A percentile compares a stretch with the other conserved stretches of the same genome.
Evolutionary conservation across 2,888 invertebrate species (phyloP).

Genomic region (Drosophila gaucha): DNA sequence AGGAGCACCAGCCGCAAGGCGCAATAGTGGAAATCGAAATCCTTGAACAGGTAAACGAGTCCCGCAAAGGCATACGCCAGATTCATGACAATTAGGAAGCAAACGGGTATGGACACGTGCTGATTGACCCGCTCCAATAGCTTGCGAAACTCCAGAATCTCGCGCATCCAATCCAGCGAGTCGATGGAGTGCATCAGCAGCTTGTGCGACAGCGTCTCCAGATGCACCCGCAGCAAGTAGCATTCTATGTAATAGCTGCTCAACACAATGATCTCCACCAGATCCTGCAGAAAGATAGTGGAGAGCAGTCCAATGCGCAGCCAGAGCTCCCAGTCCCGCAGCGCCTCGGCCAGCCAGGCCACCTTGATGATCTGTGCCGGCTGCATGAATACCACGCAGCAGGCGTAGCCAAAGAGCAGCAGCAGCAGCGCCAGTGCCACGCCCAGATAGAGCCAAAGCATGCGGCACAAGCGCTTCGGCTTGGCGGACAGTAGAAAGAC

Average conservation of each 20-base stretch:
- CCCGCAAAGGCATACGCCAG: conserved; percentile 90
- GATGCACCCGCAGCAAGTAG: conserved; percentile 90
- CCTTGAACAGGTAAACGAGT: conserved; percentile 88
- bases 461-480: conserved; percentile 89
- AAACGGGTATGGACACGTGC: conserved; percentile 90
- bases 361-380: conserved; percentile 71
- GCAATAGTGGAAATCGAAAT: conserved; percentile 86
- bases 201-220: conserved; percentile 90
- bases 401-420: conserved; percentile 88
- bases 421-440: conserved; percentile 90
- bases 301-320: conserved; percentile 86
- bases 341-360: conserved; percentile 62
- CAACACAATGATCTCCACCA: conserved; percentile 92
- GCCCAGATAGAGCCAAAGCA: conserved; percentile 90
- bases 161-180: conserved; percentile 92
- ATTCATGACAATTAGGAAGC: conserved; percentile 91
- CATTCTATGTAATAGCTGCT: conserved; percentile 93
- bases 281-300: conserved; percentile 91
- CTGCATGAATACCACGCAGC: conserved; percentile 81
- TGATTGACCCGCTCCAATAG: conserved; percentile 91
- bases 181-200: conserved; percentile 90
- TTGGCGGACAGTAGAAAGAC: conserved; percentile 90
- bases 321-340: conserved; percentile 66
- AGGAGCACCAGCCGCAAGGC: conserved; percentile 88
- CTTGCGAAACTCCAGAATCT: conserved; percentile 92